Evolutionary conservation across 2,888 invertebrate genomes (phyloP).

Genomic region (Dermolepida albohirtum): DNA sequence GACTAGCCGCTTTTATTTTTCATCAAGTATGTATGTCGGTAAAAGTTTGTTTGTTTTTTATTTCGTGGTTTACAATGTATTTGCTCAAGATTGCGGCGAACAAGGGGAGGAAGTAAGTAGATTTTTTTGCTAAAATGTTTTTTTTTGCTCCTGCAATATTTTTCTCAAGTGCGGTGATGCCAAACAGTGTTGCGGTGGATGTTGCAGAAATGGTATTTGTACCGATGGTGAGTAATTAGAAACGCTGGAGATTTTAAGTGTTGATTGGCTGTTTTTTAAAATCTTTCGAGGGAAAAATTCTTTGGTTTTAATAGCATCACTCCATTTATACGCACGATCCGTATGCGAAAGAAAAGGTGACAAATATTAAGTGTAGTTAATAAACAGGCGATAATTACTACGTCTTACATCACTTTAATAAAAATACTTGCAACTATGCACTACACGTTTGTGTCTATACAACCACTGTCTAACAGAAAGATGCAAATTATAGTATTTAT

Average conservation of each 20-base stretch:
- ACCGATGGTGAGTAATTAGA: conserved; percentile 66
- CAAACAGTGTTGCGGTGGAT: conserved; percentile 72
- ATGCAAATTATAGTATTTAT: too few relatives aligned
- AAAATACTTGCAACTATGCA: too few relatives aligned
- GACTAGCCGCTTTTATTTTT: conserved; percentile 27
- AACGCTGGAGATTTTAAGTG: neutral
- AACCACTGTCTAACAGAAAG: too few relatives aligned
- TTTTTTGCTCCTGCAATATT: conserved; percentile 44
- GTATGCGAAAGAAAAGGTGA: too few relatives aligned
- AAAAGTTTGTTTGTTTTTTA: conserved; percentile 33
- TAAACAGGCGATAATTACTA: too few relatives aligned
- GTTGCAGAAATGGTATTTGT: conserved; percentile 68
- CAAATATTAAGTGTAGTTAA: too few relatives aligned
- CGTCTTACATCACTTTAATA: too few relatives aligned
- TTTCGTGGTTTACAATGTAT: conserved; percentile 22
- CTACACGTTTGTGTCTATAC: too few relatives aligned
- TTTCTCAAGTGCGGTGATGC: conserved; percentile 74
- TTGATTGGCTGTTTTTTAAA: too few relatives aligned
- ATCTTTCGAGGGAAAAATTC: too few relatives aligned
- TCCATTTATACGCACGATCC: too few relatives aligned
- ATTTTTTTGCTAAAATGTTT: conserved; percentile 18
- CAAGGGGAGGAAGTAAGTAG: conserved; percentile 50
- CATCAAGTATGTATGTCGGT: conserved; percentile 29
- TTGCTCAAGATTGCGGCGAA: conserved; percentile 51
- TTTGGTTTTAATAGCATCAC: too few relatives aligned